Evolutionary conservation across 2,888 invertebrate species (phyloP).

Genomic region (Cephus nigrinus): DNA sequence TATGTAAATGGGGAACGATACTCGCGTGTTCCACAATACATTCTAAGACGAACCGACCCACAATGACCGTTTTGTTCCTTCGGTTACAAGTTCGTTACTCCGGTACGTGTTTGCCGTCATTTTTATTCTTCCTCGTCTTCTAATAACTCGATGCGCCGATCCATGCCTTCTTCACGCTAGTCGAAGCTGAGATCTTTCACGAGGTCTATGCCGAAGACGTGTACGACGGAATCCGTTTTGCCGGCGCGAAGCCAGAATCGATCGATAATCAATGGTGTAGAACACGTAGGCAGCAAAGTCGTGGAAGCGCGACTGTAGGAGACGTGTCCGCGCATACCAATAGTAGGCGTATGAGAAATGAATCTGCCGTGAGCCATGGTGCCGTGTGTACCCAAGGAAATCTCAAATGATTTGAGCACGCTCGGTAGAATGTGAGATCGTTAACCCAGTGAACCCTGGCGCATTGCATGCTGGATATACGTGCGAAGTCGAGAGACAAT

Average conservation of each 20-base stretch:
- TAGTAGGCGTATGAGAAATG: background rate
- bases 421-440: conserved; percentile 22
- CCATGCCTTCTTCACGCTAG: background rate
- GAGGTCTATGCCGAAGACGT: no score
- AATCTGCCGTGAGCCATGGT: background rate
- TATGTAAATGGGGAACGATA: conserved; percentile 15
- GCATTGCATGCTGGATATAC: conserved; percentile 1
- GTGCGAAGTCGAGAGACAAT: conserved; percentile 10
- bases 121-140: background rate
- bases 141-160: background rate
- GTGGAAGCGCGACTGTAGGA: background rate
- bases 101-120: conserved; percentile 4
- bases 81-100: background rate
- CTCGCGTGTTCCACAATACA: conserved; percentile 5
- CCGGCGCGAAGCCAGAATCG: background rate
- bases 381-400: background rate
- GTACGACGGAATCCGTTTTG: no score
- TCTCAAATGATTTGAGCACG: conserved; percentile 10
- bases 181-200: background rate
- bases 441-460: conserved; percentile 35
- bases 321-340: background rate
- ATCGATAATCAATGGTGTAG: background rate
- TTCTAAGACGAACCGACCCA: background rate
- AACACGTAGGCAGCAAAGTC: background rate
- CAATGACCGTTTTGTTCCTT: background rate